Conservation (phyloP, 2,888 invertebrate genomes). For the Cremastobaeus sp. region DNA sequence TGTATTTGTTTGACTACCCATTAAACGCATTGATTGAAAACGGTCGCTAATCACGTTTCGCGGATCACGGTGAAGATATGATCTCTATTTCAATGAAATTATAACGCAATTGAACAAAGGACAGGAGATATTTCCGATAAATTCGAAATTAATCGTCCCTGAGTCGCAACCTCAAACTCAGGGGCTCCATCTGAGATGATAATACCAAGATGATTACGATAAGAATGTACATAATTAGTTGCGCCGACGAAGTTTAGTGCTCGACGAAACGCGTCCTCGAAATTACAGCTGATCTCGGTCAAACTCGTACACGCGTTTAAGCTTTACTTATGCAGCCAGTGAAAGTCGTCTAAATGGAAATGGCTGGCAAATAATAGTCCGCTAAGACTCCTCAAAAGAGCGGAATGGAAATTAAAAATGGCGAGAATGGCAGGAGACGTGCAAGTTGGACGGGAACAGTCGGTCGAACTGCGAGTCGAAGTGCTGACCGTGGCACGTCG, state of each 20-base stretch:
- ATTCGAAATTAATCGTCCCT: too few relatives aligned
- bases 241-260: conserved; percentile 26
- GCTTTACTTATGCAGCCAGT: conserved; percentile 45
- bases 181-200: background rate
- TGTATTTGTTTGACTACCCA: too few relatives aligned
- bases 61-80: too few relatives aligned
- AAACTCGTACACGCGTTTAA: conserved; percentile 44
- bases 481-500: conserved; percentile 25
- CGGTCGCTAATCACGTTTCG: too few relatives aligned
- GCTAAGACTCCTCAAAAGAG: conserved; percentile 31
- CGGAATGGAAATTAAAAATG: conserved; percentile 36
- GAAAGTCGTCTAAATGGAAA: conserved; percentile 59
- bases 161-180: too few relatives aligned
- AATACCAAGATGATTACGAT: conserved; percentile 33
- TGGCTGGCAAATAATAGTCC: conserved; percentile 44
- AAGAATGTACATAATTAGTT: conserved; percentile 45
- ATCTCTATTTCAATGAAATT: too few relatives aligned
- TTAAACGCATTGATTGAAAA: too few relatives aligned
- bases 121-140: too few relatives aligned
- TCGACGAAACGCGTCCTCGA: conserved; percentile 28
- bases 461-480: too few relatives aligned
- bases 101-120: too few relatives aligned
- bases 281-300: conserved; percentile 56
- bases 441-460: too few relatives aligned
- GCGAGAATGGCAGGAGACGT: too few relatives aligned